Base-by-base conservation (phyloP, 2,113 vertebrate genomes). In the Cebus imitator region DNA sequence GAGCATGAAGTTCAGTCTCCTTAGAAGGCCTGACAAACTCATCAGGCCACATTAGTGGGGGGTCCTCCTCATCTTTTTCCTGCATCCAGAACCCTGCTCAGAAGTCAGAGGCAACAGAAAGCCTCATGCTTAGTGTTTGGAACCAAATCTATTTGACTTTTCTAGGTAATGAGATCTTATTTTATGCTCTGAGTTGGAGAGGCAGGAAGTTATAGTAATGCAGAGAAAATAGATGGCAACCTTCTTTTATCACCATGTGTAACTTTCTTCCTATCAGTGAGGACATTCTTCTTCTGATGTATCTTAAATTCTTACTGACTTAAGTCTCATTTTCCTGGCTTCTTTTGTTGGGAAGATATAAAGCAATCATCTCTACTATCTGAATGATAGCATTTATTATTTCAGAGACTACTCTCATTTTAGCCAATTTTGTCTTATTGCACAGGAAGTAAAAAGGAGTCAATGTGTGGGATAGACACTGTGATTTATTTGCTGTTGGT, bases 361-460 rank as follows among this genome's bases (percentile, higher is more conserved):
- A 90, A 87, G 64, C 27, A 87, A 87, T 57, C 9, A 50, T 37
- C 16, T 52, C n/a, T 43, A 25, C 32, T 45, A 23, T 73, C 43
- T 91, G 43, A 79, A 83, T 90, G 61, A 57, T 52, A 75, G 35
- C 35, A 80, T 50, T 87, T 94, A 79, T 75, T 37, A 91, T 93
- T 95, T 87, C 17, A 83, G 9, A 64, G 75, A 55, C 32, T 82
- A 48, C 45, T 37, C 16, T 88, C 40, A 76, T 52, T 91, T 79
- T 35, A 50, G 30, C 37, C 48, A 68, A 55, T 89, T 95, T 91
- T 87, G 18, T 55, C 16, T 83, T 80, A 37, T 82, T 95, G 43
- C 37, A 45, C 20, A 76, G 14, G 64, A 88, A 94, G 35, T 61
- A 48, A 70, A 83, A 72, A 40, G 11, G 32, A 76, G n/a, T 80